Percentiles rank a stretch among this genome's conserved stretches.
phyloP scores from a whole-genome alignment of 2,797 vertebrate genomes.

The Aulostomus chinensis region DNA sequence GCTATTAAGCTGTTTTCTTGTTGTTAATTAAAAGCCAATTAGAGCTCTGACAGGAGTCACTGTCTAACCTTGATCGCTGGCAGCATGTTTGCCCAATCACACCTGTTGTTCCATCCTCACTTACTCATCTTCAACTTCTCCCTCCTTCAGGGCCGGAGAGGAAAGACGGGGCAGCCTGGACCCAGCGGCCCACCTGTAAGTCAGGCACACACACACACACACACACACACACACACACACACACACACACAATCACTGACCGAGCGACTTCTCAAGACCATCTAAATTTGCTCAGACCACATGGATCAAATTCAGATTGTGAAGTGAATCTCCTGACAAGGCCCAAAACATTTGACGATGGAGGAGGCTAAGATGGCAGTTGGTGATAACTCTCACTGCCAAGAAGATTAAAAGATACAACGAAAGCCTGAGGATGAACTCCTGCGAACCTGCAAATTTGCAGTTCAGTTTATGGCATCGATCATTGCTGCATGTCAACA shows the following conservation, averaged over 20 bases:
- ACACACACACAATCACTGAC: not conserved
- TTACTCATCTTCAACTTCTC: constrained; percentile 38
- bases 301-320: too few relatives aligned
- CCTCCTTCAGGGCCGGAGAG: constrained; percentile 87
- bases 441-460: too few relatives aligned
- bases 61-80: constrained; percentile 72
- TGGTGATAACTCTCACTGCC: too few relatives aligned
- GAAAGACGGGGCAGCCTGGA: constrained; percentile 88
- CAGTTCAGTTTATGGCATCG: too few relatives aligned
- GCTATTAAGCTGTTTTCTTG: constrained; percentile 82
- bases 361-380: too few relatives aligned
- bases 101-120: constrained; percentile 61
- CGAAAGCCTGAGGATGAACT: too few relatives aligned
- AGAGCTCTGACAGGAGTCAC: constrained; percentile 71
- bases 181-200: constrained; percentile 88
- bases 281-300: too few relatives aligned
- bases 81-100: constrained; percentile 63
- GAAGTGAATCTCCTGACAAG: too few relatives aligned
- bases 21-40: constrained; percentile 85
- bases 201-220: constrained; percentile 39
- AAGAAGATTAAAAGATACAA: too few relatives aligned
- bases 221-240: not conserved
- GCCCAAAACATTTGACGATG: too few relatives aligned
- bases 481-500: not conserved
- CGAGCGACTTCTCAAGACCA: too few relatives aligned